These are phyloP conservation scores for Thaleichthys pacificus DNA, from an alignment of 2,797 vertebrate genomes.

Conservation along the genomic window DNA sequence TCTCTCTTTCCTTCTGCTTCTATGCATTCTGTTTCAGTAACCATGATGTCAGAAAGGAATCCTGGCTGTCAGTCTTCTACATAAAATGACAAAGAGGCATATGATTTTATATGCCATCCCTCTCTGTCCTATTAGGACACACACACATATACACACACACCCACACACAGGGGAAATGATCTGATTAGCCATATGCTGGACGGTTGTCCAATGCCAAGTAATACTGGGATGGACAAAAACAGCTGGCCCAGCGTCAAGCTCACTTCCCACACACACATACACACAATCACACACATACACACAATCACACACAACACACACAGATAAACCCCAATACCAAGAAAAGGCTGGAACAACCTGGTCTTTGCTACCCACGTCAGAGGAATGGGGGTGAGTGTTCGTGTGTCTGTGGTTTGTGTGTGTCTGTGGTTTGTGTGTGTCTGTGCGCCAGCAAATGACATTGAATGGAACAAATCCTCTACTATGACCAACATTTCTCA, in stretches of 20 bases:
- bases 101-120: neutral
- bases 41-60: slow-evolving; percentile 25
- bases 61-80: slow-evolving; percentile 15
- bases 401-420: neutral
- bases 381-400: neutral
- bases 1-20: slow-evolving; percentile 28
- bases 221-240: slow-evolving; percentile 67
- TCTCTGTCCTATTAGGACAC: slow-evolving; percentile 21
- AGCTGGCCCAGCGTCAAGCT: slow-evolving; percentile 63
- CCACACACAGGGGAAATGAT: slow-evolving; percentile 50
- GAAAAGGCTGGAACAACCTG: neutral
- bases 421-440: neutral
- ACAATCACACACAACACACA: neutral
- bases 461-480: too few relatives aligned
- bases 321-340: neutral
- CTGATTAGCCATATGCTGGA: slow-evolving; percentile 67
- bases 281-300: slow-evolving; percentile 2
- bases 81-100: neutral
- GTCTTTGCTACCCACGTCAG: neutral
- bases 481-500: too few relatives aligned
- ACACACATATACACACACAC: neutral
- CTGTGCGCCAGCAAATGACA: neutral
- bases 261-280: slow-evolving; percentile 24
- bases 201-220: slow-evolving; percentile 56
- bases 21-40: slow-evolving; percentile 29